These are phyloP conservation scores for Epinotia nisella DNA, from an alignment of 2,888 invertebrate genomes.

Conservation along the genomic window DNA sequence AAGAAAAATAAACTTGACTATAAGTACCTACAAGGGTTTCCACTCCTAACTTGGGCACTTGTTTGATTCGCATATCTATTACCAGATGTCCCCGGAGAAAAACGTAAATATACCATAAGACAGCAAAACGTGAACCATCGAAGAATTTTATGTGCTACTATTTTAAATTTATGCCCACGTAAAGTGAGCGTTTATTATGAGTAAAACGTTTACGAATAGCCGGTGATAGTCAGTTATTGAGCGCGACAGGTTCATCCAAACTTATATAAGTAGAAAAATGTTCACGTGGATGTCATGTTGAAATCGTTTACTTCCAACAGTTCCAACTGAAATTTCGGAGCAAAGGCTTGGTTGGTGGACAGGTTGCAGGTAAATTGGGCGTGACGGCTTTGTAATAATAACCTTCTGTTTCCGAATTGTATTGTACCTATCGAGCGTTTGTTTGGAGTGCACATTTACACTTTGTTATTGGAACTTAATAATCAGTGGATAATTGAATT, in stretches of 20 bases:
- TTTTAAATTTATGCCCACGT: conserved; percentile 43
- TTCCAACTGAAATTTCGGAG: not conserved
- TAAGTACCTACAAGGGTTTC: not conserved
- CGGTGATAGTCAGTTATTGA: conserved; percentile 21
- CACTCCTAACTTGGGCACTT: conserved; percentile 15
- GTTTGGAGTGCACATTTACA: no score
- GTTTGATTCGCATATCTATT: conserved; percentile 30
- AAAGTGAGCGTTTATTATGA: conserved; percentile 40
- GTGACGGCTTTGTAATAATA: no score
- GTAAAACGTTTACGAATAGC: conserved; percentile 34
- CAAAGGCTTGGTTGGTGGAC: no score
- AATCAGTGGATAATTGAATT: no score
- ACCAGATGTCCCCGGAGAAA: conserved; percentile 52
- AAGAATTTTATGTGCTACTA: conserved; percentile 46
- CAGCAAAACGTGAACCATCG: conserved; percentile 54
- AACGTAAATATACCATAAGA: conserved; percentile 57
- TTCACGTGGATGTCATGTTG: not conserved
- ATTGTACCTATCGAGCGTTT: no score
- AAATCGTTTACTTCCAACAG: not conserved
- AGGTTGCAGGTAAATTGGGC: no score
- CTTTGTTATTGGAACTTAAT: no score
- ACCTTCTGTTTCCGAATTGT: no score
- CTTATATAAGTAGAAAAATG: not conserved
- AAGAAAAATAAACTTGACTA: not conserved
- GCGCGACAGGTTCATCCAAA: not conserved